Percentiles rank a stretch among this genome's conserved stretches.
These are phyloP conservation scores for Leptogaster cylindrica DNA, from an alignment of 2,888 invertebrate genomes.

Conservation along the genomic window DNA sequence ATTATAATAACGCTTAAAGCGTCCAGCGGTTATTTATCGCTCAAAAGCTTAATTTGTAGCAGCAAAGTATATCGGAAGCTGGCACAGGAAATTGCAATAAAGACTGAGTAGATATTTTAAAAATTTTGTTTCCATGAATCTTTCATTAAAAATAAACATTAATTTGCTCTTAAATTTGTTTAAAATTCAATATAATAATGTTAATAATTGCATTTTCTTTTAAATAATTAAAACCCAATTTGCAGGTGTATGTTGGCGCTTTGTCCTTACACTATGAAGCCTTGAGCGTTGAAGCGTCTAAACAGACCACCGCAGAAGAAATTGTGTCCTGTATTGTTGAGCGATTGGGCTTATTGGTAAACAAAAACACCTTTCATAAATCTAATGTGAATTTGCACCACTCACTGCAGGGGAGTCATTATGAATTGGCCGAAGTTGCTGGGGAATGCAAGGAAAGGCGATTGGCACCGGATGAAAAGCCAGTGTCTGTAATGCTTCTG, in stretches of 20 bases:
- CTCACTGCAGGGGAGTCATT: constrained; percentile 66
- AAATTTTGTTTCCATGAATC: too few species aligned
- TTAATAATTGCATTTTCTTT: neutral
- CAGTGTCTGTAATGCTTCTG: constrained; percentile 81
- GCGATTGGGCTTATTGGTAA: constrained; percentile 68
- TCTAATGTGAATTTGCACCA: too few species aligned
- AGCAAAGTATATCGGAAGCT: too few species aligned
- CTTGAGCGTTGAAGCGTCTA: constrained; percentile 87
- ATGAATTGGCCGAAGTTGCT: constrained; percentile 84
- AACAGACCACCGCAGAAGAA: constrained; percentile 90
- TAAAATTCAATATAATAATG: constrained; percentile 8
- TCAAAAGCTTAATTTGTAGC: too few species aligned
- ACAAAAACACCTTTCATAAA: too few species aligned
- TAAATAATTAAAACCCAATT: too few species aligned
- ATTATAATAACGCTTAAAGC: too few species aligned
- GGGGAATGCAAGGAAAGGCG: constrained; percentile 92
- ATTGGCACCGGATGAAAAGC: constrained; percentile 80
- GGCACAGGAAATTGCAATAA: too few species aligned
- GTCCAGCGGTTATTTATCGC: too few species aligned
- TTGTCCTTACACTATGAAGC: constrained; percentile 88
- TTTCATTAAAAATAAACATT: too few species aligned
- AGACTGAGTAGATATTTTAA: too few species aligned
- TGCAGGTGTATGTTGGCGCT: constrained; percentile 86
- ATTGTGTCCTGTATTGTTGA: constrained; percentile 89
- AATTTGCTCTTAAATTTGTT: too few species aligned